phyloP scores from a whole-genome alignment of 2,888 invertebrate species.

The Ametastegia equiseti region DNA sequence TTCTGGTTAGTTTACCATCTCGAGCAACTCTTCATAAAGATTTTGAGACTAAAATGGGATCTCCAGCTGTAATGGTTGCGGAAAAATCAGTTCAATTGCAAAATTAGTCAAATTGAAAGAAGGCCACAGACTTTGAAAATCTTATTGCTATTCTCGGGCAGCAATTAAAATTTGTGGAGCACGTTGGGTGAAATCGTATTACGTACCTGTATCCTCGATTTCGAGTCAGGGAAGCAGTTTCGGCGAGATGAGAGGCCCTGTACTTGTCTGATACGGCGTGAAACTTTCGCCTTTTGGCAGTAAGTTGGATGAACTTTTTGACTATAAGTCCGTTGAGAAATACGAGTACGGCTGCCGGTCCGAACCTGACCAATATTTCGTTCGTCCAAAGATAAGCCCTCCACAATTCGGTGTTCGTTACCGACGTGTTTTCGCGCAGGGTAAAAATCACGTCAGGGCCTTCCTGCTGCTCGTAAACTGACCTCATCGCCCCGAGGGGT shows the following conservation, averaged over 20 bases:
- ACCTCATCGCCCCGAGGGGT: conserved; percentile 74
- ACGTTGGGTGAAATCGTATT: too few relatives aligned
- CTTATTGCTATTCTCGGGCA: too few relatives aligned
- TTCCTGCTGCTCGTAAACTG: conserved; percentile 56
- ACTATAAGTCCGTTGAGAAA: conserved; percentile 76
- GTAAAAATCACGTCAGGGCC: conserved; percentile 54
- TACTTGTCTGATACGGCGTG: conserved; percentile 55
- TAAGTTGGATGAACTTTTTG: conserved; percentile 74
- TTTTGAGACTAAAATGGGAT: too few relatives aligned
- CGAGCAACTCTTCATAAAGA: too few relatives aligned
- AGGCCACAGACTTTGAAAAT: too few relatives aligned
- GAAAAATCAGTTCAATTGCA: too few relatives aligned
- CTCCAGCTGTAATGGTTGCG: too few relatives aligned
- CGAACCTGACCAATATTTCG: conserved; percentile 75
- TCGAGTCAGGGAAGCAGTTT: conserved; percentile 45
- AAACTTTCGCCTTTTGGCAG: conserved; percentile 71
- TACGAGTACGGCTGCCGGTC: conserved; percentile 75
- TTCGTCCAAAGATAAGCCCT: conserved; percentile 71
- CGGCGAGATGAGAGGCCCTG: conserved; percentile 50
- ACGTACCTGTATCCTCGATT: conserved; percentile 39
- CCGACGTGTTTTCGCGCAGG: conserved; percentile 62
- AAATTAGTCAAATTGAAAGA: too few relatives aligned
- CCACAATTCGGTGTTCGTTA: conserved; percentile 66
- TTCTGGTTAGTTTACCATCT: too few relatives aligned
- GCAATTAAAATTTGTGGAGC: too few relatives aligned